A percentile compares a stretch with the other conserved stretches of the same genome.
These are phyloP conservation scores for Diogma glabrata DNA, from an alignment of 2,888 invertebrate species.

Conservation along the genomic window DNA sequence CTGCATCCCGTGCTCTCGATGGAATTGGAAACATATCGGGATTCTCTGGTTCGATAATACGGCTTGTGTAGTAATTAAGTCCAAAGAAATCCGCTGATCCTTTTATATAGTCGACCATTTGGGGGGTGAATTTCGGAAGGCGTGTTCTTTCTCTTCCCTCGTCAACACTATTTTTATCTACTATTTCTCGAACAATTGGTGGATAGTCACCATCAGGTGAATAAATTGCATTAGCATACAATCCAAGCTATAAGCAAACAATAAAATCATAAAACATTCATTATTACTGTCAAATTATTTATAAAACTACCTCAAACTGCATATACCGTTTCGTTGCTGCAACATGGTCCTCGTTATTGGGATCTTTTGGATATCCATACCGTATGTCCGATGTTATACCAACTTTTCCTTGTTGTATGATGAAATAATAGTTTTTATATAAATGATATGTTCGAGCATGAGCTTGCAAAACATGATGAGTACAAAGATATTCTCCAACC, in stretches of 20 bases:
- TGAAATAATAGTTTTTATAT: slow-evolving; percentile 27
- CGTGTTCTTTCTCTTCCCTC: slow-evolving; percentile 28
- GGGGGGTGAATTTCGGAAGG: slow-evolving; percentile 16
- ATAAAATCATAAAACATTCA: slow-evolving; percentile 21
- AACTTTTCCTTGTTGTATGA: slow-evolving; percentile 23
- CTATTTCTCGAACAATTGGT: slow-evolving; percentile 24
- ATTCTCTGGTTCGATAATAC: slow-evolving; percentile 15
- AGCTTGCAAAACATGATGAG: slow-evolving; percentile 39
- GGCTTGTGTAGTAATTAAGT: slow-evolving; percentile 27
- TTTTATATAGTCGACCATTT: neutral
- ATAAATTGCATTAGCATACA: slow-evolving; percentile 23
- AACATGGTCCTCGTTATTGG: slow-evolving; percentile 16
- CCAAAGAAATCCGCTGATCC: slow-evolving; percentile 28
- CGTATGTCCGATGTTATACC: slow-evolving; percentile 25
- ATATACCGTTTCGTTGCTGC: slow-evolving; percentile 8
- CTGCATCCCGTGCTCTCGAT: slow-evolving; percentile 28
- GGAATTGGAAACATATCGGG: neutral
- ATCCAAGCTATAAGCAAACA: slow-evolving; percentile 26
- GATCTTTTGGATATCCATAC: slow-evolving; percentile 22
- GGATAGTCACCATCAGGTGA: slow-evolving; percentile 29
- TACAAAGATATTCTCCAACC: slow-evolving; percentile 40
- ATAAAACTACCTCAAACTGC: neutral
- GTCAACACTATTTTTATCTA: slow-evolving; percentile 25
- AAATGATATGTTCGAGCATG: slow-evolving; percentile 37
- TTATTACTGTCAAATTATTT: neutral